Percentiles rank a stretch among this genome's conserved stretches.
These are phyloP conservation scores for Lacanobia oleracea DNA, from an alignment of 2,888 invertebrate species.

Conservation along the genomic window DNA sequence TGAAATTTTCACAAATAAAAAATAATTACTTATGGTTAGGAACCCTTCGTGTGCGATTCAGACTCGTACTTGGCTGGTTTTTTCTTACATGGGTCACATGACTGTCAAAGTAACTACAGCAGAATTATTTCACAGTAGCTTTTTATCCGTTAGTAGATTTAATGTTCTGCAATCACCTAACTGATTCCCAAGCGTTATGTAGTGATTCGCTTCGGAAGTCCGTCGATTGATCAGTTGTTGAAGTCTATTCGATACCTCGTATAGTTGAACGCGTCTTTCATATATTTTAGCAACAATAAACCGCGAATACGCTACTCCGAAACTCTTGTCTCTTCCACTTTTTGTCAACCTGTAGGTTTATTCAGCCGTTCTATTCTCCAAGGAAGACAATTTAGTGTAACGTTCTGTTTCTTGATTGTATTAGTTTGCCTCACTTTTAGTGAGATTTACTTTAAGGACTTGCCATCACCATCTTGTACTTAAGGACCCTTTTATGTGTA, in stretches of 20 bases:
- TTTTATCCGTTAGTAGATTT: not conserved
- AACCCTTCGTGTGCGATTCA: too few species aligned
- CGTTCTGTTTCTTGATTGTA: conserved; percentile 31
- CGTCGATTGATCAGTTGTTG: too few species aligned
- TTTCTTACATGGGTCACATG: not conserved
- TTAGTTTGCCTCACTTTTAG: conserved; percentile 35
- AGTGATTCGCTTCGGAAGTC: not conserved
- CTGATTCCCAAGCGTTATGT: not conserved
- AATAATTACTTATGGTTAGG: too few species aligned
- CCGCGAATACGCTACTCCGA: not conserved
- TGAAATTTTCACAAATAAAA: too few species aligned
- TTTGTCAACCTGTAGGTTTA: conserved; percentile 12
- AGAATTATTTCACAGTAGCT: not conserved
- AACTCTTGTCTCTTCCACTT: not conserved
- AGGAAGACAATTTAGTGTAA: conserved; percentile 21
- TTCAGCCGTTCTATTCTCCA: conserved; percentile 1
- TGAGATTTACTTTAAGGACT: conserved; percentile 26
- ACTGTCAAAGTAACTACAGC: not conserved
- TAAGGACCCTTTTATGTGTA: conserved; percentile 1
- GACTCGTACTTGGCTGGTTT: too few species aligned
- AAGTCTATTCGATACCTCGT: not conserved
- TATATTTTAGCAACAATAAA: not conserved
- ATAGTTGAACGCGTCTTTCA: not conserved
- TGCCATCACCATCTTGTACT: conserved; percentile 8
- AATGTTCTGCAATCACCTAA: not conserved